phyloP scores from a whole-genome alignment of 2,113 vertebrate species.

The Channa maculata region DNA sequence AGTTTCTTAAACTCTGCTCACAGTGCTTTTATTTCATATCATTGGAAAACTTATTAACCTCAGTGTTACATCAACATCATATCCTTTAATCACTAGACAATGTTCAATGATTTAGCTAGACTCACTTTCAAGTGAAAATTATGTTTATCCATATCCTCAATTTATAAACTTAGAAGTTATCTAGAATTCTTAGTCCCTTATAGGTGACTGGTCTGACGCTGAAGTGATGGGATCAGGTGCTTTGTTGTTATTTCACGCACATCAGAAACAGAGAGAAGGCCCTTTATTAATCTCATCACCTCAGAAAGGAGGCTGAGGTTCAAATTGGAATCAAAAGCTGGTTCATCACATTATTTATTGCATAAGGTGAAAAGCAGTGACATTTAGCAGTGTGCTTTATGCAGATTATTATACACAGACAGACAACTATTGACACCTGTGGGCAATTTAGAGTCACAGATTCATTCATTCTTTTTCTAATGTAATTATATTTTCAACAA shows the following conservation, averaged over 20 bases:
- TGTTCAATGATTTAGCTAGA: neutral
- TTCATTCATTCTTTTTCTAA: no score
- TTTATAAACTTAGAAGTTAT: neutral
- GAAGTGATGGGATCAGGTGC: slow-evolving; percentile 28
- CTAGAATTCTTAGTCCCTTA: neutral
- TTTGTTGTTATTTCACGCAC: slow-evolving; percentile 12
- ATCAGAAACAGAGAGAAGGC: slow-evolving; percentile 5
- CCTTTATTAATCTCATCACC: slow-evolving; percentile 29
- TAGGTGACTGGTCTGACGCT: slow-evolving; percentile 5
- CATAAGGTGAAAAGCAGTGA: neutral
- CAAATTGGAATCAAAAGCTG: slow-evolving; percentile 1
- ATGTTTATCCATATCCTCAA: neutral
- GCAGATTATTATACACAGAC: neutral
- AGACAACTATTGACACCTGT: no score
- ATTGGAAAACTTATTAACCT: neutral
- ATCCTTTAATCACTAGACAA: neutral
- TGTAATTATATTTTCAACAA: no score
- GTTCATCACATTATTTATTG: slow-evolving; percentile 34
- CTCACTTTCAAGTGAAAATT: neutral
- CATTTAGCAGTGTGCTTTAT: neutral
- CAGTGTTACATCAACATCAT: neutral
- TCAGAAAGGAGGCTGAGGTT: slow-evolving; percentile 7
- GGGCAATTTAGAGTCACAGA: no score
- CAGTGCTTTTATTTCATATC: neutral
- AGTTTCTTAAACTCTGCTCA: neutral